Conservation (phyloP, 2,888 invertebrate species). For the Calliphora vomitoria region DNA sequence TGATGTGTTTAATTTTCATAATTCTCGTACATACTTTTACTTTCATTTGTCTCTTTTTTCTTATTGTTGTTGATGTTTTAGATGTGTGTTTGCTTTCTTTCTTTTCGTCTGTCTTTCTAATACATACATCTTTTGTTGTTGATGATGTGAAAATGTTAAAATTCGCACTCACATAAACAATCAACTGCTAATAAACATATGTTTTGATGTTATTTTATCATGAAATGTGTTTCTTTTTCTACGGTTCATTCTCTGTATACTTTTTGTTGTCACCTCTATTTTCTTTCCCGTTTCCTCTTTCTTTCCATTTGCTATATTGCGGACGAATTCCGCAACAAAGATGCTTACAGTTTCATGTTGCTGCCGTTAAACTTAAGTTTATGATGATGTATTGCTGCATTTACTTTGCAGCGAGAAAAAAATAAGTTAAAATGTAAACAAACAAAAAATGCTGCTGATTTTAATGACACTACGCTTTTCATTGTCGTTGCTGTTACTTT, state of each 20-base stretch:
- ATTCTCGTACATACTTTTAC: constrained; percentile 25
- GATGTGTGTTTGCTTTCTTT: background rate
- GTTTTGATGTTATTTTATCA: constrained; percentile 48
- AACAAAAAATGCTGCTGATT: constrained; percentile 39
- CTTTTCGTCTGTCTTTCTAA: background rate
- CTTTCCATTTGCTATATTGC: background rate
- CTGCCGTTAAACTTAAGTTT: constrained; percentile 51
- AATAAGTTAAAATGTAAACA: background rate
- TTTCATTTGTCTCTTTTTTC: constrained; percentile 1
- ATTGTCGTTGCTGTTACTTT: constrained; percentile 43
- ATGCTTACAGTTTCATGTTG: constrained; percentile 56
- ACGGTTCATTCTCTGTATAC: background rate
- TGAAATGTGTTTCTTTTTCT: constrained; percentile 10
- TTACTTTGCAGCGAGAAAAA: background rate
- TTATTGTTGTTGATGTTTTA: background rate
- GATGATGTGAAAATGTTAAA: constrained; percentile 49
- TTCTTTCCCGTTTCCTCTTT: background rate
- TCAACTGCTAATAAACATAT: constrained; percentile 42
- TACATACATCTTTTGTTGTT: constrained; percentile 29
- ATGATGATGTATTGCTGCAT: constrained; percentile 61
- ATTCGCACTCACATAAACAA: constrained; percentile 49
- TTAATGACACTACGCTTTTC: constrained; percentile 50
- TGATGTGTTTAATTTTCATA: background rate
- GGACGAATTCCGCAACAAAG: constrained; percentile 12
- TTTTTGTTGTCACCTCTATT: constrained; percentile 18